Evolutionary conservation across 2,113 vertebrate species (phyloP).

Genomic region (Brachyhypopomus occidentalis): DNA sequence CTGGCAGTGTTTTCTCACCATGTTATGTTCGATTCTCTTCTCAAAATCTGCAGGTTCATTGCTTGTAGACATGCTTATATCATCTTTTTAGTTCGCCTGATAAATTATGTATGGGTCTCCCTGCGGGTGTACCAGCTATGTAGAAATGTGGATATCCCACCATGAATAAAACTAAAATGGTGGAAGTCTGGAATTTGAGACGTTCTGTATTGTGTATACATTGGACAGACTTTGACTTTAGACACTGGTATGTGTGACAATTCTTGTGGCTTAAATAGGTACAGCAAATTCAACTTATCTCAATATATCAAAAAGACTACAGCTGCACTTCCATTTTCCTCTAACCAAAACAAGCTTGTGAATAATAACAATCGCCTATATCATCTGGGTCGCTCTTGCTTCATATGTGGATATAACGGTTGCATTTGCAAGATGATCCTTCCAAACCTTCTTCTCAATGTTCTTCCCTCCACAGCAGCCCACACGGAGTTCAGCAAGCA

Average conservation of each 20-base stretch:
- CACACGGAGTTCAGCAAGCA: constrained; percentile 22
- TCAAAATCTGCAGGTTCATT: not conserved
- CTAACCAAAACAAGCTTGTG: not conserved
- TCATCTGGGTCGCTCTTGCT: constrained; percentile 18
- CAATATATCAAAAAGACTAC: not conserved
- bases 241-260: not conserved
- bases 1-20: not conserved
- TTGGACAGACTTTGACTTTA: not conserved
- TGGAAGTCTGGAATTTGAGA: not conserved
- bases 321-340: not conserved
- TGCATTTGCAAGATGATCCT: constrained; percentile 28
- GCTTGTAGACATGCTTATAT: not conserved
- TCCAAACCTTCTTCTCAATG: constrained; percentile 26
- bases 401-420: constrained; percentile 12
- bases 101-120: constrained; percentile 17
- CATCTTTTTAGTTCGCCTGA: not conserved
- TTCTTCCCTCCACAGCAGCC: constrained; percentile 33
- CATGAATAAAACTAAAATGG: not conserved
- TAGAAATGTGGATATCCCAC: not conserved
- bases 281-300: too few relatives aligned
- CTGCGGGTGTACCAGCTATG: not conserved
- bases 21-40: not conserved
- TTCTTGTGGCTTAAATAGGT: too few relatives aligned
- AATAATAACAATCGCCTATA: constrained; percentile 8
- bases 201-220: not conserved